A percentile compares a stretch with the other conserved stretches of the same genome.
These are phyloP conservation scores for Zaprionus nigranus DNA, from an alignment of 1,140 invertebrate genomes.

Conservation along the genomic window DNA sequence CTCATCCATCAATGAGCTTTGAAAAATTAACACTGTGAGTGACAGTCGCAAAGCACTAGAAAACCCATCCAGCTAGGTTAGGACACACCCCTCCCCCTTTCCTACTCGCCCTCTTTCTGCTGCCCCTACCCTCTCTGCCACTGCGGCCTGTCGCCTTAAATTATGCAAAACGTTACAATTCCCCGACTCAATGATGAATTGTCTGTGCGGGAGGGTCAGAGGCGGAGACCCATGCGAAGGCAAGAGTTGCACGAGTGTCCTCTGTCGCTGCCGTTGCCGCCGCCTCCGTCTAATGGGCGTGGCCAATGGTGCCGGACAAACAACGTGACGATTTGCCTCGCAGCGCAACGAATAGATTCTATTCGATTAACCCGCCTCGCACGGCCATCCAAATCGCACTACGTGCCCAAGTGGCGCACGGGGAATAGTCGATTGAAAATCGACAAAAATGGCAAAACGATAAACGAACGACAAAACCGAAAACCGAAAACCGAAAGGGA, in stretches of 20 bases:
- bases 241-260: conserved; percentile 37
- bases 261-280: background rate
- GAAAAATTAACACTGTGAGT: conserved; percentile 79
- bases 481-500: background rate
- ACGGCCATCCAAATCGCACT: conserved; percentile 39
- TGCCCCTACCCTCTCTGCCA: background rate
- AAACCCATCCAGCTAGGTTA: background rate
- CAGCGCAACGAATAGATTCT: conserved; percentile 53
- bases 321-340: conserved; percentile 29
- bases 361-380: conserved; percentile 76
- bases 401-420: conserved; percentile 53
- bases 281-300: conserved; percentile 15
- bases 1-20: conserved; percentile 81
- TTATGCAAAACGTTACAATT: conserved; percentile 78
- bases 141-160: conserved; percentile 73
- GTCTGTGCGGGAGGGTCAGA: conserved; percentile 18
- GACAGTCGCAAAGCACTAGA: conserved; percentile 71
- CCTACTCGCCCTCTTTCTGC: background rate
- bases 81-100: background rate
- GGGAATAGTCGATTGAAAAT: conserved; percentile 13
- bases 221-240: background rate
- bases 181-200: conserved; percentile 68
- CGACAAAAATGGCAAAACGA: background rate
- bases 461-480: background rate
- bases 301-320: conserved; percentile 22